Evolutionary conservation across 1,140 invertebrate genomes (phyloP), one percentile per base, ranked within the genome.

Genomic region (Metaphire vulgaris): DNA sequence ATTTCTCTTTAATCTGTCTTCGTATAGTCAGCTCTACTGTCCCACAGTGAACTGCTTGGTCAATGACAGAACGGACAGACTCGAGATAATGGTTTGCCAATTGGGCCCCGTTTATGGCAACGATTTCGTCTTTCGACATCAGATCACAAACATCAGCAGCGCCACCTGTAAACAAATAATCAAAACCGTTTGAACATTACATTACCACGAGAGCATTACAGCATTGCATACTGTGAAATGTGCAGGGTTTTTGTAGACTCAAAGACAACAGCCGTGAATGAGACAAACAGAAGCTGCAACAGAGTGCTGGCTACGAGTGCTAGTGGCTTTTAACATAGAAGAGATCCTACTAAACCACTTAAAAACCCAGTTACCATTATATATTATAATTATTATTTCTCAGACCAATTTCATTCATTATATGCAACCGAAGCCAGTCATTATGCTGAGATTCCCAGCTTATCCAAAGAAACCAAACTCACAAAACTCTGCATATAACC

Each of bases 121-220:
- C 16, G 28, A 87, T 80, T 65, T 83, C 80, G 78, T 87, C 86
- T 33, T 81, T 81, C 29, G 76, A 71, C 76, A 82, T 77, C 31
- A 87, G 77, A 33, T 85, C 85, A 80, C 81, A 82, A 0, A 82
- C 78, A 78, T 86, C 85, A 15, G 85, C 85, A 29, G 83, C 81
- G 75, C 84, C 82, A 15, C 83, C 84, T 85, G 78, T 26, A 79
- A 41, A 16, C 26, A 73, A 72, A n/a, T 29, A 31, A 66, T 16
- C 15, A 14, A 76, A 21, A 29, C 12, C 28, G 14, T 33, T 33
- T 72, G n/a, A n/a, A n/a, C n/a, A n/a, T n/a, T n/a, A n/a, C n/a
- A n/a, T n/a, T n/a, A n/a, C n/a, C n/a, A n/a, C n/a, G n/a, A n/a
- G n/a, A n/a, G n/a, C n/a, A n/a, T n/a, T n/a, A n/a, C n/a, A n/a